Evolutionary conservation across 2,797 vertebrate species (phyloP).

Genomic region (Aphelocoma californica): DNA sequence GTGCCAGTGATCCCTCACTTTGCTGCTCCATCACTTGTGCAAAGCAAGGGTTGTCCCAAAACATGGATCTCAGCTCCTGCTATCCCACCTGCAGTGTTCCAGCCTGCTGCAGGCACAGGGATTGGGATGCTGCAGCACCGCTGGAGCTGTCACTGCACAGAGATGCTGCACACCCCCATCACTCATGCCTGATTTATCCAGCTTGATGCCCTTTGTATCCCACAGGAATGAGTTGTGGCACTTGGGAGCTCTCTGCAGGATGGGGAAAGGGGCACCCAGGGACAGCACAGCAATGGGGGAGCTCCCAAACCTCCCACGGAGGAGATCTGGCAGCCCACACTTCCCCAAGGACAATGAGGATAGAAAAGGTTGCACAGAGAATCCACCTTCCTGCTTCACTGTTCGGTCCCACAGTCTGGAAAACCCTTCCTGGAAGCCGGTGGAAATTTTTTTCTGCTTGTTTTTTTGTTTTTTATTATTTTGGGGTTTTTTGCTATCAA

Average conservation of each 20-base stretch:
- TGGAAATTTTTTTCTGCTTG: background rate
- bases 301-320: background rate
- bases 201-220: background rate
- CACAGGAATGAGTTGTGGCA: background rate
- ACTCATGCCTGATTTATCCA: fast-evolving
- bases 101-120: background rate
- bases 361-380: background rate
- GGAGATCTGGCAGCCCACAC: background rate
- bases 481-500: background rate
- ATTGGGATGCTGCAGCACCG: fast-evolving
- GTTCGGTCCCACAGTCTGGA: background rate
- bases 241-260: background rate
- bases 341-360: background rate
- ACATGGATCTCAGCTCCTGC: fast-evolving
- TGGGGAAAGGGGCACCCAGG: background rate
- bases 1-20: fast-evolving
- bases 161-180: fast-evolving
- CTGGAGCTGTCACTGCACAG: background rate
- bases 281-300: fast-evolving
- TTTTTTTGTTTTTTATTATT: too few species aligned
- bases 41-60: background rate
- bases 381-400: background rate
- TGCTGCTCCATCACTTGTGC: fast-evolving
- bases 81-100: background rate
- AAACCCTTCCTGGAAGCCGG: background rate